phyloP scores from a whole-genome alignment of 1,140 invertebrate genomes.

The Phymastichus coffea region DNA sequence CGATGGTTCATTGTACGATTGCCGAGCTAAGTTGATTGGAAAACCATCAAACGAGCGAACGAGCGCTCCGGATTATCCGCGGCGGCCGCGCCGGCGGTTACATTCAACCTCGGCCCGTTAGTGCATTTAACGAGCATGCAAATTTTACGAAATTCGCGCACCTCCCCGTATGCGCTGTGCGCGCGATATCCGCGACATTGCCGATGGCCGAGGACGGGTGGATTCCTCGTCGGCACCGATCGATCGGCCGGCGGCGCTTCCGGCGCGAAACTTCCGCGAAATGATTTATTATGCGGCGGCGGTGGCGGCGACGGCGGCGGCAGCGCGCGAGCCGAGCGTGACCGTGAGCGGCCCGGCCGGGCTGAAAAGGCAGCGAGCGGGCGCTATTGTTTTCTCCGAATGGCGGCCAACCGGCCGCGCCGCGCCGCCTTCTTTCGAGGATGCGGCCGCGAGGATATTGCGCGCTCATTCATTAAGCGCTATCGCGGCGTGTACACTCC shows the following conservation, averaged over 20 bases:
- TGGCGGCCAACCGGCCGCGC: constrained; percentile 34
- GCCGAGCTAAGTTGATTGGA: constrained; percentile 16
- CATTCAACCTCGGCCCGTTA: too few relatives aligned
- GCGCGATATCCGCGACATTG: not conserved
- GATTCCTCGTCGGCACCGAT: constrained; percentile 28
- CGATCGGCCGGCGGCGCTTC: constrained; percentile 51
- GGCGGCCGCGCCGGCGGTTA: too few relatives aligned
- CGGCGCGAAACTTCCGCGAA: constrained; percentile 53
- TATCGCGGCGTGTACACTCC: not conserved
- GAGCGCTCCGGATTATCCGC: too few relatives aligned
- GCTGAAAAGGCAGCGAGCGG: constrained; percentile 47
- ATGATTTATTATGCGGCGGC: constrained; percentile 57
- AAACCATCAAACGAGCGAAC: not conserved
- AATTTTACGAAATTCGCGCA: constrained; percentile 2
- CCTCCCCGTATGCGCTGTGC: not conserved
- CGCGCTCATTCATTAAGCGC: constrained; percentile 3
- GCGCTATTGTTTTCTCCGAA: constrained; percentile 47
- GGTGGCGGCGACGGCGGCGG: too few relatives aligned
- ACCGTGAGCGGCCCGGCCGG: constrained; percentile 46
- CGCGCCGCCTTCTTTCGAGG: not conserved
- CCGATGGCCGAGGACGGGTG: constrained; percentile 17
- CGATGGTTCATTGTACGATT: not conserved
- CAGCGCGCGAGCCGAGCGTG: constrained; percentile 50
- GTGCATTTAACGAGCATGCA: too few relatives aligned
- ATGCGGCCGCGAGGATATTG: not conserved